Evolutionary conservation across 64 coral and sea anemone species (phyloP).

Genomic region (Montipora capricornis): DNA sequence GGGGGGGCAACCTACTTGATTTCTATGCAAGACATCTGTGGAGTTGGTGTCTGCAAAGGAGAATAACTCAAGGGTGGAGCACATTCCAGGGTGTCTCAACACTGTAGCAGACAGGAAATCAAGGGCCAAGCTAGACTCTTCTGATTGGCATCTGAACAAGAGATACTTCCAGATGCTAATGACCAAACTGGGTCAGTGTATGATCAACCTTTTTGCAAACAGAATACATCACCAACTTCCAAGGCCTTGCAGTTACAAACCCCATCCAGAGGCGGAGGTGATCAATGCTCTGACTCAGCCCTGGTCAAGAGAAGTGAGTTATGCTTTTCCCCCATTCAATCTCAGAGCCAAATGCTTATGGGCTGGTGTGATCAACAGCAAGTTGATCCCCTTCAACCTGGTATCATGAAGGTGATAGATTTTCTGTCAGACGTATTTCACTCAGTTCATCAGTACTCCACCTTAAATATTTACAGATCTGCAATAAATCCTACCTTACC

Average conservation of each 20-base stretch:
- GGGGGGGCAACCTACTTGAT: no score
- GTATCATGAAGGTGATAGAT: neutral
- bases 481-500: neutral
- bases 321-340: slow-evolving; percentile 60
- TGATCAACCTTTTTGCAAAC: slow-evolving; percentile 46
- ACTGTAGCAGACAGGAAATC: no score
- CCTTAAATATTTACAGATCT: neutral
- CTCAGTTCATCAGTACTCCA: neutral
- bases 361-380: neutral
- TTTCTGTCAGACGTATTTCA: neutral
- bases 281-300: slow-evolving; percentile 47
- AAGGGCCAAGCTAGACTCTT: neutral
- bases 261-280: slow-evolving; percentile 45
- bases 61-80: no score
- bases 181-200: slow-evolving; percentile 7
- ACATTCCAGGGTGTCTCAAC: no score
- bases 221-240: slow-evolving; percentile 25
- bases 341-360: neutral
- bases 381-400: neutral
- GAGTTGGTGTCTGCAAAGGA: no score
- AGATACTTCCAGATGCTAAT: neutral
- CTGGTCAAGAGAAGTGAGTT: neutral
- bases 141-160: slow-evolving; percentile 27
- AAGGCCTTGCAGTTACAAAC: slow-evolving; percentile 30
- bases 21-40: no score